A percentile compares a stretch with the other conserved stretches of the same genome.
Evolutionary conservation across 1,140 invertebrate genomes (phyloP).

Genomic region (Heliconius hermathena): DNA sequence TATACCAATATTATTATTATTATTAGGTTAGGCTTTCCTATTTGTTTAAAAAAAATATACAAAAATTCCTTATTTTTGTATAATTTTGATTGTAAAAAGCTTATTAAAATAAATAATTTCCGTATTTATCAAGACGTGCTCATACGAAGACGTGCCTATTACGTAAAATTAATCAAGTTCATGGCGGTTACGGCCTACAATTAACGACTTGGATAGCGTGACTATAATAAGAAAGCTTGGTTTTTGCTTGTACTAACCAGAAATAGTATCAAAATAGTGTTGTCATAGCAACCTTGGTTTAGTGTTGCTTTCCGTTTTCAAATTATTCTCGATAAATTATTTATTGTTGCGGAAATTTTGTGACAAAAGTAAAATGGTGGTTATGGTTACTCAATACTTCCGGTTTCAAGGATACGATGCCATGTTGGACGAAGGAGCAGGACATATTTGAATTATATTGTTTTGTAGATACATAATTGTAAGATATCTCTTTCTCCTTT

Average conservation of each 20-base stretch:
- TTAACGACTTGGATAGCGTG: constrained; percentile 8
- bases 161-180: constrained; percentile 1
- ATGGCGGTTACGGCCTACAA: background rate
- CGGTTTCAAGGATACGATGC: background rate
- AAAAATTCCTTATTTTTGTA: too few relatives aligned
- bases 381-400: background rate
- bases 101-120: background rate
- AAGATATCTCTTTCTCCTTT: too few relatives aligned
- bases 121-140: background rate
- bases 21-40: too few relatives aligned
- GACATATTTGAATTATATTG: too few relatives aligned
- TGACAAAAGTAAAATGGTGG: background rate
- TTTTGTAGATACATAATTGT: too few relatives aligned
- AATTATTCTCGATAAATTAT: constrained; percentile 20
- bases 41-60: too few relatives aligned
- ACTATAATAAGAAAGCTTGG: constrained; percentile 7
- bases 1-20: too few relatives aligned
- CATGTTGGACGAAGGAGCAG: too few relatives aligned
- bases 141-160: background rate
- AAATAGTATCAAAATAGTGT: constrained; percentile 20
- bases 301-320: constrained; percentile 23
- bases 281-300: constrained; percentile 24
- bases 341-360: background rate
- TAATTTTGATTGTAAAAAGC: too few relatives aligned
- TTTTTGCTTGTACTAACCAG: background rate